These are phyloP conservation scores for Leptinotarsa juncta DNA, from an alignment of 2,888 invertebrate species.

Conservation along the genomic window DNA sequence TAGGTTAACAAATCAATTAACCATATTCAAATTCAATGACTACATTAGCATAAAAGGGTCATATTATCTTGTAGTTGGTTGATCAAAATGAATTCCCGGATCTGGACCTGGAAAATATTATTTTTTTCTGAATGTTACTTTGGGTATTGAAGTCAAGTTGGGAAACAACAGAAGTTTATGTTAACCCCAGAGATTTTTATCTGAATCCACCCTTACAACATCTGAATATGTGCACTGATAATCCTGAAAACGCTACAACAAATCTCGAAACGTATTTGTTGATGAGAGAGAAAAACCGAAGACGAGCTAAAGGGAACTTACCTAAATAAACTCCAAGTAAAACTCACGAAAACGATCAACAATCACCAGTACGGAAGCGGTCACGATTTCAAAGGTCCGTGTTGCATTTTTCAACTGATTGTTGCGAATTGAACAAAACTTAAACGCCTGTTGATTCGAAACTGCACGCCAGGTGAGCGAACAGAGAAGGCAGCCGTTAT, in stretches of 20 bases:
- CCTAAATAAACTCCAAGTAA: not conserved
- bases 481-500: slow-evolving; percentile 54
- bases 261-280: not conserved
- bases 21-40: too few species aligned
- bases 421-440: slow-evolving; percentile 20
- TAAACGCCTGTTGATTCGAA: slow-evolving; percentile 28
- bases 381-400: slow-evolving; percentile 31
- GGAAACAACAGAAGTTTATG: too few species aligned
- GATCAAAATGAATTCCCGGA: too few species aligned
- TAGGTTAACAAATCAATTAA: too few species aligned
- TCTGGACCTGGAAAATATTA: too few species aligned
- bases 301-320: not conserved
- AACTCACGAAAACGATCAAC: slow-evolving; percentile 11
- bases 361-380: slow-evolving; percentile 19
- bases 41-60: too few species aligned
- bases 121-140: too few species aligned
- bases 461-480: slow-evolving; percentile 43
- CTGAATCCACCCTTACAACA: too few species aligned
- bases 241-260: not conserved
- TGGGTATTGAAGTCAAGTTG: too few species aligned
- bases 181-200: too few species aligned
- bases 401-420: slow-evolving; percentile 33
- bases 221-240: not conserved
- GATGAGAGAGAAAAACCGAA: not conserved
- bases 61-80: too few species aligned